A percentile compares a stretch with the other conserved stretches of the same genome.
Conservation (phyloP, 2,797 vertebrate species). For the Spinus olivaceus region DNA sequence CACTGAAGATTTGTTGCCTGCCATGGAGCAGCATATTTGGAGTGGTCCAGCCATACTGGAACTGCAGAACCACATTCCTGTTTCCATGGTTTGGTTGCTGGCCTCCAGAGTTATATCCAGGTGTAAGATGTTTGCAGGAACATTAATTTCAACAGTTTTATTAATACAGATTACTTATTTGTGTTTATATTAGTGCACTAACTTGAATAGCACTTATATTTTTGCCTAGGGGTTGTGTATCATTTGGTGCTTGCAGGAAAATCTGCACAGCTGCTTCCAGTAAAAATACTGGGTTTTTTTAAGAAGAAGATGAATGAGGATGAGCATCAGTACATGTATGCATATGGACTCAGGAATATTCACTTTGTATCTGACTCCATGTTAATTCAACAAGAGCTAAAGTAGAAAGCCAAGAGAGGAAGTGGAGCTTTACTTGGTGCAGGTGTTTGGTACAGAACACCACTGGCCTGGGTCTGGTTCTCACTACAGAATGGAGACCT, state of each 20-base stretch:
- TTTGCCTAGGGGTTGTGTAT: neutral
- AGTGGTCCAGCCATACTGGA: neutral
- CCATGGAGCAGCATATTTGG: neutral
- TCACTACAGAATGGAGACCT: neutral
- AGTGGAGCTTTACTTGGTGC: neutral
- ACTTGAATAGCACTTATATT: neutral
- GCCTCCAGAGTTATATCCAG: neutral
- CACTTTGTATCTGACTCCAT: neutral
- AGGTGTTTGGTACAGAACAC: neutral
- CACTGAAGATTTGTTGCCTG: neutral
- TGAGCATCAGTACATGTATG: neutral
- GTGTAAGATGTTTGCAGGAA: neutral
- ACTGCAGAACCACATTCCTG: neutral
- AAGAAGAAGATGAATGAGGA: neutral
- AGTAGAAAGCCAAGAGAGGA: neutral
- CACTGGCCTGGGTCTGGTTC: neutral
- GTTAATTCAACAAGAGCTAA: neutral
- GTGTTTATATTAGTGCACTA: neutral
- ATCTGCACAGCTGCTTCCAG: neutral
- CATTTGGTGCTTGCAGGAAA: neutral
- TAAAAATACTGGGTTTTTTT: rapidly evolving
- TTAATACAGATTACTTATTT: neutral
- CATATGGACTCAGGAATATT: neutral
- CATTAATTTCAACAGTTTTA: neutral
- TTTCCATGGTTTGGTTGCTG: neutral